Conservation (phyloP, 2,888 invertebrate genomes). For the Xestia xanthographa region DNA sequence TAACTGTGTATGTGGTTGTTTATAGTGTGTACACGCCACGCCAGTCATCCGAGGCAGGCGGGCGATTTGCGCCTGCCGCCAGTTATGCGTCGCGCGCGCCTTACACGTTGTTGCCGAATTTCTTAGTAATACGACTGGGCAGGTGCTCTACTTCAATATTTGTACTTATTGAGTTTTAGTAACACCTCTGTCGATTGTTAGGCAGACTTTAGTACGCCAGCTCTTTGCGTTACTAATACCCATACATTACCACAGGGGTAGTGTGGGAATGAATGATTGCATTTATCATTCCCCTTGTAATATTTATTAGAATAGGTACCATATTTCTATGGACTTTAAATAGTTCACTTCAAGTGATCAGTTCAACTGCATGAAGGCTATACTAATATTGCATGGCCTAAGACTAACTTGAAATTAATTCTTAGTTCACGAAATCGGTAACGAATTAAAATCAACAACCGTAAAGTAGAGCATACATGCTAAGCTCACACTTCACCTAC, state of each 20-base stretch:
- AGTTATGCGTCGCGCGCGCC: constrained; percentile 75
- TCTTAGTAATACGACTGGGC: constrained; percentile 61
- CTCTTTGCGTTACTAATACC: neutral
- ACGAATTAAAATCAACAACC: neutral
- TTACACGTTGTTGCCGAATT: constrained; percentile 77
- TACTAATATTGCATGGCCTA: neutral
- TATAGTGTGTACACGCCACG: constrained; percentile 51
- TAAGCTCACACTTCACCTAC: constrained; percentile 49
- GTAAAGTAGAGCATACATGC: constrained; percentile 73
- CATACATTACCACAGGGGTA: neutral
- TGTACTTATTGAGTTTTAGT: neutral
- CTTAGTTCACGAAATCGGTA: neutral
- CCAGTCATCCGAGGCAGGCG: constrained; percentile 78
- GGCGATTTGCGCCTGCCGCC: constrained; percentile 77
- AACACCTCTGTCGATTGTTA: neutral
- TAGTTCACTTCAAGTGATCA: neutral
- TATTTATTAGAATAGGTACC: neutral
- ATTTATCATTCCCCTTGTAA: neutral
- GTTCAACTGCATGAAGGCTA: neutral
- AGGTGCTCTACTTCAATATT: constrained; percentile 65
- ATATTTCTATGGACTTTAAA: neutral
- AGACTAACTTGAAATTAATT: neutral
- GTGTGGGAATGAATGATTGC: no score
- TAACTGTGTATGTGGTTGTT: constrained; percentile 5
- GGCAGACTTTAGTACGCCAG: neutral